Evolutionary conservation across 2,113 vertebrate genomes (phyloP).

Genomic region (Nymphicus hollandicus): DNA sequence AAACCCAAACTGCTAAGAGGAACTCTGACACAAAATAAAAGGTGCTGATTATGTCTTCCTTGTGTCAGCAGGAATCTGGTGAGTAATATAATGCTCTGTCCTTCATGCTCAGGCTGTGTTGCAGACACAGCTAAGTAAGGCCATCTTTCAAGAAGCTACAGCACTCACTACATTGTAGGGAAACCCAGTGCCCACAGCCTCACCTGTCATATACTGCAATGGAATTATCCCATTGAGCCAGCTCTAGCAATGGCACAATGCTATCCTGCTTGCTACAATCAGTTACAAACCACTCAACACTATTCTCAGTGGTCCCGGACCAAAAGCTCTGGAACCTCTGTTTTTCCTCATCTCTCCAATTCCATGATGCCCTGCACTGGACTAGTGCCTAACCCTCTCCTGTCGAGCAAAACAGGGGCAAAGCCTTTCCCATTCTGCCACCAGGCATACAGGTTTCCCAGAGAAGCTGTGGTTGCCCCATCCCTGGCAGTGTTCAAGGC

Average conservation of each 20-base stretch:
- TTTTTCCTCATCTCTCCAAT: background rate
- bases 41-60: background rate
- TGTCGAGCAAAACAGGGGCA: background rate
- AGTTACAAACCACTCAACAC: too few species aligned
- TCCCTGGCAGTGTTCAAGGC: background rate
- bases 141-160: background rate
- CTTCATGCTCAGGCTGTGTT: background rate
- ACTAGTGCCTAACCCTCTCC: background rate
- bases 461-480: background rate
- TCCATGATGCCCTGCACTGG: too few species aligned
- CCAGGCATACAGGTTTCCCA: background rate
- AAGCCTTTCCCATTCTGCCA: background rate
- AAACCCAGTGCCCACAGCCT: background rate
- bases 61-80: background rate
- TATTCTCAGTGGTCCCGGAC: accelerated
- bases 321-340: background rate
- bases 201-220: accelerated
- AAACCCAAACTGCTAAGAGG: background rate
- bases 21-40: background rate
- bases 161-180: too few species aligned
- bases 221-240: background rate
- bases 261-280: too few species aligned
- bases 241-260: background rate
- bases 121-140: background rate
- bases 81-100: background rate